Evolutionary conservation across 2,797 vertebrate genomes (phyloP).

Genomic region (Lepilemur ruficaudatus): DNA sequence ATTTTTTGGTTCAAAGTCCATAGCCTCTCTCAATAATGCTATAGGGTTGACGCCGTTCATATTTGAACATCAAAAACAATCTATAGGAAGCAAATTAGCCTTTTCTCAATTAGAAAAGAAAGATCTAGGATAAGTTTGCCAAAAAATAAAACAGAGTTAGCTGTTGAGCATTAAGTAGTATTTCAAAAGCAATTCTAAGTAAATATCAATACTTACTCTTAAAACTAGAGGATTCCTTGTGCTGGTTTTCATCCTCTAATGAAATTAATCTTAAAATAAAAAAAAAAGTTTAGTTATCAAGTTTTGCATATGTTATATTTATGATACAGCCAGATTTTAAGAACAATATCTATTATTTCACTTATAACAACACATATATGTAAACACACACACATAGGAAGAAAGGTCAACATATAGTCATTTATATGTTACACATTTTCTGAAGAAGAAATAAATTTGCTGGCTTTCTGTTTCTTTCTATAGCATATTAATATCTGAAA

Average conservation of each 20-base stretch:
- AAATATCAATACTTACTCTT: constrained; percentile 68
- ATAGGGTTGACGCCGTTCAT: background rate
- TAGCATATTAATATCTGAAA: background rate
- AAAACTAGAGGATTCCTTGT: constrained; percentile 78
- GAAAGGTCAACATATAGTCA: background rate
- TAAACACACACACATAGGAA: background rate
- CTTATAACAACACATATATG: background rate
- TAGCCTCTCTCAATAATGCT: background rate
- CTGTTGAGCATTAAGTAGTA: background rate
- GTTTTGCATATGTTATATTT: constrained; percentile 29
- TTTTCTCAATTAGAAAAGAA: constrained; percentile 1
- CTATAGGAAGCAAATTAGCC: background rate
- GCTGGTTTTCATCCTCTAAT: constrained; percentile 87
- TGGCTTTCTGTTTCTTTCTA: background rate
- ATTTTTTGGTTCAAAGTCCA: background rate
- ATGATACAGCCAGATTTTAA: background rate
- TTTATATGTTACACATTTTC: background rate
- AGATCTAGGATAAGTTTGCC: background rate
- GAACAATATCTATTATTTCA: background rate
- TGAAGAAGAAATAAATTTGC: background rate
- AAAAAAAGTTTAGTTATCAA: constrained; percentile 30
- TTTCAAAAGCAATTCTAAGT: constrained; percentile 5
- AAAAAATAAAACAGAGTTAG: background rate
- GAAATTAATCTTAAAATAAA: constrained; percentile 91
- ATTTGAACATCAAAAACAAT: background rate